Evolutionary conservation across 2,113 vertebrate genomes (phyloP), one percentile per base, ranked within the genome.

Genomic region (Jacana jacana): DNA sequence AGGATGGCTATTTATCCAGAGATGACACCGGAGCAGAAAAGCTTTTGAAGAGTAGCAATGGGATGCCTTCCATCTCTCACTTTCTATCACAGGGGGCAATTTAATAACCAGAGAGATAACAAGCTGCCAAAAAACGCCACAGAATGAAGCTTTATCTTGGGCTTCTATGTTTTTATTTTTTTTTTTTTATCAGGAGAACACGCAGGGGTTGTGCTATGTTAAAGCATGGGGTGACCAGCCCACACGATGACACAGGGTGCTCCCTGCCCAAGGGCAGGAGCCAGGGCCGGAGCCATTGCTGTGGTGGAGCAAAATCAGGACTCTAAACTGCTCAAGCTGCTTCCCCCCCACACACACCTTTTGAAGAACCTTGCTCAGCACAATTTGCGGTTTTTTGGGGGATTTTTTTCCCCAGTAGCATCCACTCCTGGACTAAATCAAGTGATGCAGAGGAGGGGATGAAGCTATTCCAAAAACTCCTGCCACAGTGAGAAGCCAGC

Each of bases 261-360:
- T 57, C 49, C 54, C 31, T 35, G 72, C 31, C 64, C 54, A 5
- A 5, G 57, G 25, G 37, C 37, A 37, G 52, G 17, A 65, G 58
- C 40, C 5, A 1, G n/a, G 39, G 48, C 39, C 2, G 5, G 3
- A 25, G 30, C 6, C 14, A 8, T 46, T 0, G 10, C 8, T 14
- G 9, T 19, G 4, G 37, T 13, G 16, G 58, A 55, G 30, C 6
- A 72, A 64, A 46, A 44, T 30, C 44, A 51, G 44, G 33, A 33
- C n/a, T n/a, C 19, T 8, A 44, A 72, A 27, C 22, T 7, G 7
- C 23, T 15, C 30, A 24, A 71, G 11, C 11, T 57, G 35, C 24
- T 44, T 52, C 15, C 33, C 33, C 22, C 11, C 35, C n/a, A n/a
- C n/a, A 35, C 15, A 25, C 4, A 27, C 31, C 16, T 42, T 58